Conservation (phyloP, 2,797 vertebrate species). For the Phataginus tricuspis region DNA sequence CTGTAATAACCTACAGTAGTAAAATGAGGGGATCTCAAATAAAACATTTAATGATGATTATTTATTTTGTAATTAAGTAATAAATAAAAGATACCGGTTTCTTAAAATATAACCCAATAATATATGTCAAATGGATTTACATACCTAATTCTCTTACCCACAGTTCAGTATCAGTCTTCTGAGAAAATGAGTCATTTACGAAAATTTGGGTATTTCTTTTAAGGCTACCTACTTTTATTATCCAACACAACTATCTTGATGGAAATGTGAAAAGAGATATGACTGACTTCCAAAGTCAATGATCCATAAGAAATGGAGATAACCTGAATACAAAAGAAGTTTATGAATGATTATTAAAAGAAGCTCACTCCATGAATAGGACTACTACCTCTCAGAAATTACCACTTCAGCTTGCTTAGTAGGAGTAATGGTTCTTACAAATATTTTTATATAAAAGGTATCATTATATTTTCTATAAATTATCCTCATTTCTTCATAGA, state of each 20-base stretch:
- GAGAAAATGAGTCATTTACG: neutral
- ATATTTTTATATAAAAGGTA: slow-evolving; percentile 29
- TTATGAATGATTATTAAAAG: slow-evolving; percentile 46
- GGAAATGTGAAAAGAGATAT: slow-evolving; percentile 55
- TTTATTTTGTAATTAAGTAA: neutral
- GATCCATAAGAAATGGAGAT: slow-evolving; percentile 46
- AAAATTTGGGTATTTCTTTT: neutral
- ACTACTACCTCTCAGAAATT: neutral
- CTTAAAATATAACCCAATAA: neutral
- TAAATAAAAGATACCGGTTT: neutral
- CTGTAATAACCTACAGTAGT: neutral
- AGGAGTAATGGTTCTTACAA: slow-evolving; percentile 39
- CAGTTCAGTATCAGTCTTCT: neutral
- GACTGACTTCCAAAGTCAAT: slow-evolving; percentile 58
- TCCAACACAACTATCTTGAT: slow-evolving; percentile 1
- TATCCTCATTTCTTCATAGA: slow-evolving; percentile 52
- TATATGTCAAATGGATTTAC: neutral
- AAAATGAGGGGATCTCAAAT: neutral
- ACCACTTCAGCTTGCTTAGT: neutral
- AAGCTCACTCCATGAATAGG: neutral
- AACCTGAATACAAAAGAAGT: neutral
- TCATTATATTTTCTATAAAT: slow-evolving; percentile 61
- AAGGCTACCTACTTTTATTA: slow-evolving; percentile 57
- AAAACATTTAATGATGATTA: neutral
- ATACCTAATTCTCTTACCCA: neutral